phyloP scores from a whole-genome alignment of 2,797 vertebrate genomes.

The Peromyscus attwateri region DNA sequence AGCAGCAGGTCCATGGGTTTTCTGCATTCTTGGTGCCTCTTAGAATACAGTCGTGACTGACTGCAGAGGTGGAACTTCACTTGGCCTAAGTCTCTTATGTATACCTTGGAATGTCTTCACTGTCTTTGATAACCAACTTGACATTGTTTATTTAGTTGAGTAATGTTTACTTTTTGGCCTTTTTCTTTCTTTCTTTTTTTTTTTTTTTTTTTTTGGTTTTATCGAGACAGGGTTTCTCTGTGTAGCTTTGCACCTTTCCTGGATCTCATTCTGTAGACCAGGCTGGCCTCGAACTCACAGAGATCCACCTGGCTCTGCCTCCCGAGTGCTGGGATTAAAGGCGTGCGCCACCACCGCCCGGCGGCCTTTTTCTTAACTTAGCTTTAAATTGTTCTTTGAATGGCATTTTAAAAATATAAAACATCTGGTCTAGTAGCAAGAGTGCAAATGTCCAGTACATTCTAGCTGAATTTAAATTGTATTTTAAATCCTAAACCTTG shows the following conservation, averaged over 20 bases:
- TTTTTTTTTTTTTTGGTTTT: no score
- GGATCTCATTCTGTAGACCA: no score
- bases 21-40: neutral
- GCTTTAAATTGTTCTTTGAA: slow-evolving; percentile 24
- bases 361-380: no score
- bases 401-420: neutral
- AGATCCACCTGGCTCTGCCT: no score
- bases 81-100: neutral
- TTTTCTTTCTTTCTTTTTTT: no score
- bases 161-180: neutral
- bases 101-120: neutral
- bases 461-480: slow-evolving; percentile 7
- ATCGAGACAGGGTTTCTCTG: no score
- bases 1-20: neutral
- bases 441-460: neutral
- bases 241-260: no score
- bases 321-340: no score
- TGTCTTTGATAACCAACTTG: neutral
- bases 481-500: neutral
- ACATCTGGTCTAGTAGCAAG: neutral
- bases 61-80: neutral
- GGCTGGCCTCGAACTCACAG: no score
- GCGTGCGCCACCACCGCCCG: no score
- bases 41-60: neutral
- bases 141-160: neutral